Conservation (phyloP, 2,797 vertebrate genomes). For the Luscinia luscinia region DNA sequence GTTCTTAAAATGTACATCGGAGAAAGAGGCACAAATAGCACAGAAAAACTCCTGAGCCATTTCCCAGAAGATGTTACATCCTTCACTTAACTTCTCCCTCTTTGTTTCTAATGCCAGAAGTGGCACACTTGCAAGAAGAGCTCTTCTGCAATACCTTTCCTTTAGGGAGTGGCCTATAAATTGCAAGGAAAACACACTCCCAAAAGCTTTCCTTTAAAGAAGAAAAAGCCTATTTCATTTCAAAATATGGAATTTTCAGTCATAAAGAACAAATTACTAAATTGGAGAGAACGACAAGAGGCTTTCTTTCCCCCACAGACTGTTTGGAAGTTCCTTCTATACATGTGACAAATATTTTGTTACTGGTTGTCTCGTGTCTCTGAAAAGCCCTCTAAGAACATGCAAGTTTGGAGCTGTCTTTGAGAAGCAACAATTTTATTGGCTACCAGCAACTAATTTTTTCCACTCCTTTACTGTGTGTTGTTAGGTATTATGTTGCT, state of each 20-base stretch:
- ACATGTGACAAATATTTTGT: background rate
- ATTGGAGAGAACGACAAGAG: background rate
- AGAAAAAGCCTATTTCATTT: background rate
- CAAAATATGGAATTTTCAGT: background rate
- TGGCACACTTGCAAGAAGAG: background rate
- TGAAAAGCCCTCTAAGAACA: background rate
- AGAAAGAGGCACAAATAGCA: background rate
- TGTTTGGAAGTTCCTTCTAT: background rate
- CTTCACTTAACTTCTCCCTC: background rate
- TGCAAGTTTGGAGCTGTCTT: background rate
- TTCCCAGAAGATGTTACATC: background rate
- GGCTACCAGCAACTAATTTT: background rate
- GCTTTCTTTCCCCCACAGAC: background rate
- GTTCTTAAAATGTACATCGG: background rate
- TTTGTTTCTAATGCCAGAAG: background rate
- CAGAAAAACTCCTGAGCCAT: background rate
- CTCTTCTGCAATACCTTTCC: background rate
- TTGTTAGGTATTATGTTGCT: background rate
- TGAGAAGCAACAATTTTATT: background rate
- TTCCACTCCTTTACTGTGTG: background rate
- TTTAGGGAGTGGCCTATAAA: background rate
- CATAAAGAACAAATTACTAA: background rate
- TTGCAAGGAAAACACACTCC: background rate
- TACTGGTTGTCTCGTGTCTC: fast-evolving
- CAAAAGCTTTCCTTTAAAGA: background rate